Conservation (phyloP, 1,140 invertebrate species). For the Drosophila willistoni region DNA sequence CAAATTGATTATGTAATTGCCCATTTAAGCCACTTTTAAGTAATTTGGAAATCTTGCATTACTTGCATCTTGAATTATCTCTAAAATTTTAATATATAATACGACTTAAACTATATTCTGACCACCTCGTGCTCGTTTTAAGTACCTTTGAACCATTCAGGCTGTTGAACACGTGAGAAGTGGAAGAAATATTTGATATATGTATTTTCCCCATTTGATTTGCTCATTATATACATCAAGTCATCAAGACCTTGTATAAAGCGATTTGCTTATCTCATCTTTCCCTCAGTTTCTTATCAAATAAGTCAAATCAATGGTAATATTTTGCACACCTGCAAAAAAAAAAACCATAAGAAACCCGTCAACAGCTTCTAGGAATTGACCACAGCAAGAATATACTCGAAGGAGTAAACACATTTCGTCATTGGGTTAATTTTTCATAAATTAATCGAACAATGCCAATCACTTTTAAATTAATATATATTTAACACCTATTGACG, state of each 20-base stretch:
- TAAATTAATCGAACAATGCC: constrained; percentile 58
- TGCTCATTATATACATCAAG: constrained; percentile 49
- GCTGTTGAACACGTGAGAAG: not conserved
- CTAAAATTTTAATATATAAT: not conserved
- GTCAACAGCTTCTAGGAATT: constrained; percentile 20
- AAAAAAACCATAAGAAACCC: not conserved
- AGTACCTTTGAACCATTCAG: constrained; percentile 1
- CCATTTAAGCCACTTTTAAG: too few relatives aligned
- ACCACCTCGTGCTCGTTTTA: not conserved
- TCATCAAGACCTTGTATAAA: constrained; percentile 52
- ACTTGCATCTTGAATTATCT: too few relatives aligned
- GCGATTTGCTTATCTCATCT: constrained; percentile 53
- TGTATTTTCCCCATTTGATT: not conserved
- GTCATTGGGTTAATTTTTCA: constrained; percentile 64
- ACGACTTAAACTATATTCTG: not conserved
- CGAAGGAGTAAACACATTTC: constrained; percentile 59
- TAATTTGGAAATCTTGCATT: too few relatives aligned
- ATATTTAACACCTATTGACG: constrained; percentile 26
- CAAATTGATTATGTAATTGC: too few relatives aligned
- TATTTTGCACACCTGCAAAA: constrained; percentile 60
- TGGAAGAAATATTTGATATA: too few relatives aligned
- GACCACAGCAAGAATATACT: constrained; percentile 1
- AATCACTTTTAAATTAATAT: constrained; percentile 77
- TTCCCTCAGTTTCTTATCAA: constrained; percentile 38
- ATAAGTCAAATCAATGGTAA: constrained; percentile 28